A percentile compares a stretch with the other conserved stretches of the same genome.
Conservation (phyloP, 92 coral and sea anemone species). For the Desmophyllum pertusum region DNA sequence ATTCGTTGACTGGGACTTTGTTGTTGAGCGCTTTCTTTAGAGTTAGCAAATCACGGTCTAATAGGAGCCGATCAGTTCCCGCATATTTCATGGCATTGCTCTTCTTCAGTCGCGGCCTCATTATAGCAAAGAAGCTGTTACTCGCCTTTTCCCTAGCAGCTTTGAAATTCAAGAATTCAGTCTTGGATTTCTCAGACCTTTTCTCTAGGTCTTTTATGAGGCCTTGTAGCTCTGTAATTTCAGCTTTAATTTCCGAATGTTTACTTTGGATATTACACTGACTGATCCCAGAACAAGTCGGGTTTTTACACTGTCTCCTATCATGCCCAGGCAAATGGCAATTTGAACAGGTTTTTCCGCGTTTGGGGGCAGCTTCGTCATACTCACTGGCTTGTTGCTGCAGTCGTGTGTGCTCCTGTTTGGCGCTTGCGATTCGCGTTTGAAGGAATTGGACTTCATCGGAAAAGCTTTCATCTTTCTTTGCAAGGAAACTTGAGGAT, state of each 20-base stretch:
- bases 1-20: conserved; percentile 26
- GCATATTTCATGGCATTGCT: conserved; percentile 37
- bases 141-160: conserved; percentile 8
- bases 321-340: not conserved
- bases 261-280: not conserved
- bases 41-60: conserved; percentile 29
- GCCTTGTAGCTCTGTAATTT: not conserved
- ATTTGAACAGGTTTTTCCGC: not conserved
- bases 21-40: conserved; percentile 33
- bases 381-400: not conserved
- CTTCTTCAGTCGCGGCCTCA: conserved; percentile 26
- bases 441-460: too few species aligned
- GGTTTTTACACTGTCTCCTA: not conserved
- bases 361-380: not conserved
- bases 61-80: conserved; percentile 30
- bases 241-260: not conserved
- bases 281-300: not conserved
- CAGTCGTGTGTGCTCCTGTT: too few species aligned
- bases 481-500: too few species aligned
- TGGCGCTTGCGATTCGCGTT: too few species aligned
- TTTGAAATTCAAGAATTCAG: not conserved
- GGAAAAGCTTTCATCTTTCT: too few species aligned
- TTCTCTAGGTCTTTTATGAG: not conserved
- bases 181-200: not conserved
- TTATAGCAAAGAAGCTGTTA: conserved; percentile 40